Evolutionary conservation across 2,888 invertebrate genomes (phyloP).

Genomic region (Tachina fera): DNA sequence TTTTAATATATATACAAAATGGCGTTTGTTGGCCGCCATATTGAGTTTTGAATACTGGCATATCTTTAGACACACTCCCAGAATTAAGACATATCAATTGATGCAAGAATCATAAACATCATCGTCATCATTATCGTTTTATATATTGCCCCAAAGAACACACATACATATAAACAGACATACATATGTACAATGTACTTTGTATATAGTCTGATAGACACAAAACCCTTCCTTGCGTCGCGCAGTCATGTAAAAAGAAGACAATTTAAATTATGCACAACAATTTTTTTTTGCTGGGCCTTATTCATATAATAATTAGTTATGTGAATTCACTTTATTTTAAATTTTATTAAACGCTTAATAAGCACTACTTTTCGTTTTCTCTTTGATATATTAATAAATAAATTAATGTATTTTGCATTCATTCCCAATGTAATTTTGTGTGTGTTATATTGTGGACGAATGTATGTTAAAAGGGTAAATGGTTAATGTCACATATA

Average conservation of each 20-base stretch:
- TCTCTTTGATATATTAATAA: neutral
- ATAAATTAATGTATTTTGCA: conserved; percentile 30
- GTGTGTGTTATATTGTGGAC: conserved; percentile 14
- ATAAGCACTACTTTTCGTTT: neutral
- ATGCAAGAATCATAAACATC: too few relatives aligned
- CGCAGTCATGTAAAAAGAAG: neutral
- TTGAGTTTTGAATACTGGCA: too few relatives aligned
- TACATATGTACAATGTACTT: neutral
- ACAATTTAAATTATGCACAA: neutral
- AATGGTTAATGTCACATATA: conserved; percentile 41
- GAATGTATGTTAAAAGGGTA: conserved; percentile 42
- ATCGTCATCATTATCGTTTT: too few relatives aligned
- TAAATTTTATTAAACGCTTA: conserved; percentile 1
- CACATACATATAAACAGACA: neutral
- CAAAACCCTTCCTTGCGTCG: too few relatives aligned
- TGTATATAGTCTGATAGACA: neutral
- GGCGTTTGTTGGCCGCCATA: too few relatives aligned
- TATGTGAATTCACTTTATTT: neutral
- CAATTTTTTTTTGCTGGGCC: too few relatives aligned
- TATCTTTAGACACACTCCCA: too few relatives aligned
- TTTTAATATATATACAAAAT: neutral
- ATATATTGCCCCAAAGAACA: neutral
- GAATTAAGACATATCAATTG: too few relatives aligned
- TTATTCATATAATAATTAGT: too few relatives aligned
- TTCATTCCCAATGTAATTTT: conserved; percentile 12